These are phyloP conservation scores for Hypsopygia costalis DNA, from an alignment of 2,888 invertebrate genomes.

Conservation along the genomic window DNA sequence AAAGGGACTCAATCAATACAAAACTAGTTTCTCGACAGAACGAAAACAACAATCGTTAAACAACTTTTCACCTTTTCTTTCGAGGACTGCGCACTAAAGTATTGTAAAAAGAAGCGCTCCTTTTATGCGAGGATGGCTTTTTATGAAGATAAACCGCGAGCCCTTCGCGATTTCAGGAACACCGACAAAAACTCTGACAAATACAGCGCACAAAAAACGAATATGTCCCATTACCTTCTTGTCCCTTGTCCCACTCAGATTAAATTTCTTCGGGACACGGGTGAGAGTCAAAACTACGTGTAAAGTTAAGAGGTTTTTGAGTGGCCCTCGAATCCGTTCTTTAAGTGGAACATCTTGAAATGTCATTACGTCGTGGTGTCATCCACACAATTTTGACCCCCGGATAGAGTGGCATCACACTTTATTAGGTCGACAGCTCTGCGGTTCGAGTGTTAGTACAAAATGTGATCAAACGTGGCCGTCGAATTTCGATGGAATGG, in stretches of 20 bases:
- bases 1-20: neutral
- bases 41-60: too few species aligned
- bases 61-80: too few species aligned
- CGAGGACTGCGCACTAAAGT: too few species aligned
- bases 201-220: conserved; percentile 29
- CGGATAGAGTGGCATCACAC: conserved; percentile 15
- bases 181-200: conserved; percentile 15
- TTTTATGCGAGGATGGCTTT: neutral
- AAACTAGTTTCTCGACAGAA: too few species aligned
- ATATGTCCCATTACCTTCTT: conserved; percentile 35
- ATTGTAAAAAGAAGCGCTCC: neutral
- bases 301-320: conserved; percentile 44
- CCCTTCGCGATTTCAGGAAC: conserved; percentile 7
- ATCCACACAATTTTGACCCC: conserved; percentile 25
- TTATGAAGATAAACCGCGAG: conserved; percentile 13
- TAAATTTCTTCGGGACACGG: conserved; percentile 39
- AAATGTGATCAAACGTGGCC: neutral
- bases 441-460: conserved; percentile 7
- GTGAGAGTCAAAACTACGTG: conserved; percentile 42
- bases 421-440: conserved; percentile 15
- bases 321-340: conserved; percentile 28
- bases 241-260: conserved; percentile 32
- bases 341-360: conserved; percentile 24
- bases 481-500: neutral
- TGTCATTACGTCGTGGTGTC: conserved; percentile 32